Base-by-base conservation (phyloP, 2,888 invertebrate genomes). In the Pseudococcus viburni region DNA sequence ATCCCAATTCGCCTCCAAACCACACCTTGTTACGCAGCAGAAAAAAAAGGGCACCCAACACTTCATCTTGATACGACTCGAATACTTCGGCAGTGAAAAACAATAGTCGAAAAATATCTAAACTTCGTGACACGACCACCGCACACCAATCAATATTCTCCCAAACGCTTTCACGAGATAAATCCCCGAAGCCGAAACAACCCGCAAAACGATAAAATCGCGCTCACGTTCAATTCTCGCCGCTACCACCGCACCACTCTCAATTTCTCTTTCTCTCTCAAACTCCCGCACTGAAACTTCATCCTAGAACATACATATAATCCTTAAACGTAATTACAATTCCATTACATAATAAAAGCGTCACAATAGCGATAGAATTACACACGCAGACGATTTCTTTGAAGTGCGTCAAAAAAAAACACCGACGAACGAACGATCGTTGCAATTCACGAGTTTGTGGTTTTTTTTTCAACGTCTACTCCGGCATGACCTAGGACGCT, bases 331-430 rank as follows among this genome's bases (percentile, higher is more conserved):
- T 68, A 68, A 68, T 68, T 73, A 73, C 73, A 73, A 33, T 33
- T 73, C 17, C 73, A 33, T 68, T 68, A 73, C 17, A 17, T 73
- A 33, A 73, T 73, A 33, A 73, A 73, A 26, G 12, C 73, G 33
- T 17, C 73, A 73, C 73, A 73, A 73, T 73, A 17, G 73, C 73
- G 26, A 73, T 73, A 73, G 33, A 73, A 73, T 73, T 73, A 73
- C 73, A 15, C 6, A 22, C 64, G 64, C 64, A 64, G 64, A 64
- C 73, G 73, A 64, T 73, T 73, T 73, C 73, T 33, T 73, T 33
- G 73, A 33, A 73, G 15, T 33, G 33, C 73, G 73, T 33, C 73
- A 64, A 64, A 22, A 22, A 22, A n/a, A n/a, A 55, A 55, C 55
- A 15, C 15, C 2, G 3, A 9, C 55, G 5, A 55, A 15, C 55